Evolutionary conservation across 2,113 vertebrate genomes (phyloP).

Genomic region (Nycticryphes semicollaris): DNA sequence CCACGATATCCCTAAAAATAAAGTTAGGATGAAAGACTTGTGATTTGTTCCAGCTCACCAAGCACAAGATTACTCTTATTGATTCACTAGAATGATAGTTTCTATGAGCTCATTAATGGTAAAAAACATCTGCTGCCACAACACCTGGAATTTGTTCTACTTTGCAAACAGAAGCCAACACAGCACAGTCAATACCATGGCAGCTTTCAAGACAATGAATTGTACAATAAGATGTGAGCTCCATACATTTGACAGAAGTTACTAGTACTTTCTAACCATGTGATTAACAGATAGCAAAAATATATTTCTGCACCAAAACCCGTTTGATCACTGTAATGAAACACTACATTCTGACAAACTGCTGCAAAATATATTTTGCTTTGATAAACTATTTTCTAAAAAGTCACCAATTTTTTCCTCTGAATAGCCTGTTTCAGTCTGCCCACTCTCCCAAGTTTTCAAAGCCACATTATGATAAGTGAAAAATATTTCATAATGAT

Average conservation of each 20-base stretch:
- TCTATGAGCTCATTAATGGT: neutral
- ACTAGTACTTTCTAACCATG: neutral
- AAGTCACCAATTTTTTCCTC: neutral
- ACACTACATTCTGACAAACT: neutral
- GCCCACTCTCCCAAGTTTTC: neutral
- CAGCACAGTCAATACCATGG: neutral
- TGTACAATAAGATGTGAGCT: neutral
- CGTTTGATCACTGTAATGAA: neutral
- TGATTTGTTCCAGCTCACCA: neutral
- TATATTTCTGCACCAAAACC: too few relatives aligned
- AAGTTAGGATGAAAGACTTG: neutral
- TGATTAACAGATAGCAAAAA: neutral
- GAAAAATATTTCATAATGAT: neutral
- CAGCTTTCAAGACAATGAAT: neutral
- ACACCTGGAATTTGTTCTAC: neutral
- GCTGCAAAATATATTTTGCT: neutral
- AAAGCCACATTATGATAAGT: neutral
- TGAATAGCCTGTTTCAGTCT: neutral
- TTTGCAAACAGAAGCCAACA: neutral
- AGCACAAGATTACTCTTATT: neutral
- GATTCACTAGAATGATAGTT: neutral
- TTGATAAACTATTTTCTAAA: neutral
- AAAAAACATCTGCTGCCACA: neutral
- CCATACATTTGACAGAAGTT: neutral
- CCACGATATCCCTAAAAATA: neutral